Evolutionary conservation across 2,113 vertebrate genomes (phyloP).

Genomic region (Agapornis roseicollis): DNA sequence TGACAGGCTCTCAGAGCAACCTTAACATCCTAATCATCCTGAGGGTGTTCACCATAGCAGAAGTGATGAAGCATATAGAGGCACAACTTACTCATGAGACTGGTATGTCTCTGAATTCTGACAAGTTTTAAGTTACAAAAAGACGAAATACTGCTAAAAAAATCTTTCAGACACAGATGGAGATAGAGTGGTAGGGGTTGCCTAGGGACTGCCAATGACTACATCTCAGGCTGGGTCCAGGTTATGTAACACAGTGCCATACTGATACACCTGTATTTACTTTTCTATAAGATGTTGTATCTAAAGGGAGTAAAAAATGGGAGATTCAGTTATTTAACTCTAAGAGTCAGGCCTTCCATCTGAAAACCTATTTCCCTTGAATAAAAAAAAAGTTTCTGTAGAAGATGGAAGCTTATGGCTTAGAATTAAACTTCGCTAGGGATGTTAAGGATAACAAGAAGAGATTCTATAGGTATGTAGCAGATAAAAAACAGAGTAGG

Average conservation of each 20-base stretch:
- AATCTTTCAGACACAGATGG: not conserved
- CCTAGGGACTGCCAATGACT: not conserved
- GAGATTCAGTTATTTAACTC: not conserved
- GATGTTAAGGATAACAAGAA: no score
- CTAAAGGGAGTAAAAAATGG: not conserved
- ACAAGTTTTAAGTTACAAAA: not conserved
- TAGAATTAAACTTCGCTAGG: no score
- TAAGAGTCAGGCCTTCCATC: not conserved
- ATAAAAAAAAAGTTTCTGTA: not conserved
- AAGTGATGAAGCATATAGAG: not conserved
- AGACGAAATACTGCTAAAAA: not conserved
- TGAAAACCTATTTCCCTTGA: not conserved
- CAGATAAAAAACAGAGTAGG: no score
- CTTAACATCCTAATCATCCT: not conserved
- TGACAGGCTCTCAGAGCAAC: not conserved
- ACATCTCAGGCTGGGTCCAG: not conserved
- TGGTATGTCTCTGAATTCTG: not conserved
- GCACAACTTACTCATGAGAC: not conserved
- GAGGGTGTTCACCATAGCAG: not conserved
- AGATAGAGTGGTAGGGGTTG: not conserved
- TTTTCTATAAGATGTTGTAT: not conserved
- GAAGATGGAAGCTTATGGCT: not conserved
- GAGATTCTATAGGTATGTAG: no score
- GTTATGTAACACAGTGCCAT: not conserved
- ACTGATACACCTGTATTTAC: fast-evolving